Base-by-base conservation (phyloP, 92 coral and sea anemone species). In the Montipora capitata region DNA sequence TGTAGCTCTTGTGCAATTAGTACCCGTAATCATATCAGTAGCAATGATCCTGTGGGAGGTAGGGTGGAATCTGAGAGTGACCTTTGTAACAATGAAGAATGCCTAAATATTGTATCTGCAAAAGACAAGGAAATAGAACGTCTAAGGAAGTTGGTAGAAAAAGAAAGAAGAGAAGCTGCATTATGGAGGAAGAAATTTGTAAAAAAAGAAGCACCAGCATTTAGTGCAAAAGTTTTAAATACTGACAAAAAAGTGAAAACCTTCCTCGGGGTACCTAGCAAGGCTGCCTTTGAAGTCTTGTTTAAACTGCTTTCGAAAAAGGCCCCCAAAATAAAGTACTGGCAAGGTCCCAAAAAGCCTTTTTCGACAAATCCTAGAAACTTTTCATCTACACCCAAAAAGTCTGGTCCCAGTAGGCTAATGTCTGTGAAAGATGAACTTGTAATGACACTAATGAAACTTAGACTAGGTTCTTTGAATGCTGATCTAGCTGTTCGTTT, bases 261-360 rank as follows among this genome's bases (percentile, higher is more conserved):
- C 20, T 91, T 74, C 74, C 84, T 81, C 77, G 88, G 88, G 44
- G 79, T 90, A 41, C 94, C 87, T 56, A 78, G 48, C 63, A 78
- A 82, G 84, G 68, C 86, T 39, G 87, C 93, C 78, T 90, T 85
- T 76, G 74, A 85, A 84, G 76, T 58, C 48, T 43, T 85, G 61
- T 86, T 80, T 77, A 38, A 78, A 48, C 10, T 88, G 20, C 40
- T 74, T 42, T 27, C 52, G 78, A 68, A 61, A 70, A 91, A 80
- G 59, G 84, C 80, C 40, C 86, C 85, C 12, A 86, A 91, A 80
- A 42, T 69, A 39, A 78, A 73, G 65, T 70, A 76, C 63, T 90
- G 90, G 93, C 72, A 76, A 62, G 88, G 91, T 27, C 94, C 94
- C 51, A 70, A 76, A 48, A 86, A 86, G 74, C 17, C 56, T 41